Evolutionary conservation across 1,140 invertebrate species (phyloP), one percentile per base, ranked within the genome.

Genomic region (Zaprionus davidi): DNA sequence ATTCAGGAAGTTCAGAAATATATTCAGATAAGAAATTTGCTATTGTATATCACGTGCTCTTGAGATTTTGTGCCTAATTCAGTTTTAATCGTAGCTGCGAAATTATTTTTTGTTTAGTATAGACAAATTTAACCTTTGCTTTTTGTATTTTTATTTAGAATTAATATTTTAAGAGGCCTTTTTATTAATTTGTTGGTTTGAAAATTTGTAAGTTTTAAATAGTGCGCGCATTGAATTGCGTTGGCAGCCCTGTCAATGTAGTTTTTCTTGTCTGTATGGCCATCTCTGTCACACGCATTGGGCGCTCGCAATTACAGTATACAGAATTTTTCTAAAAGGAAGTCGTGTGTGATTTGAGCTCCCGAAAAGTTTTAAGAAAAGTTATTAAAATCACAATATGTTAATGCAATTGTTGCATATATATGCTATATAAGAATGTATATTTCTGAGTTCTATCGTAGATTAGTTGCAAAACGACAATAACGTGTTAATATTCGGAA

Each of bases 271-370:
- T 9, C 22, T 41, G 34, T 75, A 49, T 17, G 11, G 72, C 5
- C 44, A 28, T 75, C 67, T 34, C 53, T 22, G 11, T 76, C 46
- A 13, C 36, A 17, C 62, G 26, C 60, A 38, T 38, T 34, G 44
- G 41, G 20, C 44, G 59, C 11, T 6, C 11, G 15, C 28, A 41
- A 79, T 78, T 85, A 60, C 17, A 71, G 82, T 86, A 70, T 85
- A 85, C 82, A 85, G 82, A 85, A 85, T 85, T 85, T 85, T 79
- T 79, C 53, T 69, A 12, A 71, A 72, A 72, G 63, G 77, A 74
- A 81, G 75, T 79, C 41, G 65, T 59, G 17, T 62, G 75, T 74
- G 60, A 70, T 53, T 68, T 55, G 60, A 55, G 49, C 69, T 83
- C 72, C 34, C 20, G 6, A 13, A 49, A 55, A 53, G 44, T 64